These are phyloP conservation scores for Cassiopea andromeda DNA, from an alignment of 30 jellyfish, hydroid and myxozoan genomes.

Conservation along the genomic window DNA sequence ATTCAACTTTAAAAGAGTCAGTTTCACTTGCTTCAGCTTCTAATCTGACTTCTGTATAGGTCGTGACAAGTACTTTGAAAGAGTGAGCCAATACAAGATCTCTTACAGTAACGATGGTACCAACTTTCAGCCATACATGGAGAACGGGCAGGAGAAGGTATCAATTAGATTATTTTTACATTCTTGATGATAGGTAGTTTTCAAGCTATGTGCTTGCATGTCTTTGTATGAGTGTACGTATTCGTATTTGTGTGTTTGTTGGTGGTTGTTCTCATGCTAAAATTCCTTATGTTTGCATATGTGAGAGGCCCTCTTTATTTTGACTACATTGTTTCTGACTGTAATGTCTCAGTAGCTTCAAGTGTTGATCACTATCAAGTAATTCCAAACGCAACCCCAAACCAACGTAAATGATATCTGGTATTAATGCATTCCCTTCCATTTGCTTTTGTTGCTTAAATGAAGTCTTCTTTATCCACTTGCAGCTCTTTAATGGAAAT, in stretches of 20 bases:
- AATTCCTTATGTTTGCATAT: neutral
- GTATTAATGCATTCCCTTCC: too few relatives aligned
- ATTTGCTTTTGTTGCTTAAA: too few relatives aligned
- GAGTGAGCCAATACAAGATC: constrained; percentile 73
- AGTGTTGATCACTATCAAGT: too few relatives aligned
- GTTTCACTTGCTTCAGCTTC: neutral
- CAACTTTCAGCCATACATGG: constrained; percentile 66
- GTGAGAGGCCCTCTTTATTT: neutral
- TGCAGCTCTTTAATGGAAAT: constrained; percentile 47
- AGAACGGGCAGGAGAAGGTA: constrained; percentile 49
- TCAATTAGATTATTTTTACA: neutral
- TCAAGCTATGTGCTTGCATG: neutral
- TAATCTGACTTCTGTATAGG: constrained; percentile 28
- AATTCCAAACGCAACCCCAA: too few relatives aligned
- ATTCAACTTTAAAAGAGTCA: too few relatives aligned
- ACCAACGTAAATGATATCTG: too few relatives aligned
- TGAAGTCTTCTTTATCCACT: too few relatives aligned
- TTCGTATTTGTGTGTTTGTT: neutral
- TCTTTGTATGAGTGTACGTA: neutral
- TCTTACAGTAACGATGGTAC: constrained; percentile 85
- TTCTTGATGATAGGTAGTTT: too few relatives aligned
- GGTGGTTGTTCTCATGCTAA: neutral
- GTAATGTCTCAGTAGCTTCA: too few relatives aligned
- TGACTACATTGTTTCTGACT: too few relatives aligned
- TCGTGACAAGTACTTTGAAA: constrained; percentile 81